Conservation (phyloP, 2,113 vertebrate species). For the Coracopsis vasa region DNA sequence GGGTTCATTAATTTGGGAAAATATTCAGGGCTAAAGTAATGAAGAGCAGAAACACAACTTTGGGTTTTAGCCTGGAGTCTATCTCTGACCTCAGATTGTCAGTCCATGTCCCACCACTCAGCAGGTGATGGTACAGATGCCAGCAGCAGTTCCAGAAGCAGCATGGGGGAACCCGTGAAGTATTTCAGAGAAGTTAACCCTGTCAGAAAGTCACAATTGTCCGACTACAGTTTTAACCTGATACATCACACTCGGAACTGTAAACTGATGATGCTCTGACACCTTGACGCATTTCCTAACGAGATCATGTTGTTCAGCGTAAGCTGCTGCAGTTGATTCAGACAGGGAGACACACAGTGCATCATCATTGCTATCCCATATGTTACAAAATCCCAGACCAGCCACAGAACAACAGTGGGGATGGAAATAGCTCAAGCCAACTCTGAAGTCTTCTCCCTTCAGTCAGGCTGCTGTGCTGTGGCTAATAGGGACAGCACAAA, state of each 20-base stretch:
- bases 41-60: not conserved
- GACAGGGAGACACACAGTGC: too few relatives aligned
- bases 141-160: not conserved
- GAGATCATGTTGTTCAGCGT: not conserved
- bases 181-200: not conserved
- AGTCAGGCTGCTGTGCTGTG: not conserved
- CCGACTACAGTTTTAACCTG: not conserved
- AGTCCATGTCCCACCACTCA: not conserved
- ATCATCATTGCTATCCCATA: not conserved
- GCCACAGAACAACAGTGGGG: not conserved
- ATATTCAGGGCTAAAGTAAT: not conserved
- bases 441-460: not conserved
- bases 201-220: not conserved
- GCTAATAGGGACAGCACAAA: not conserved
- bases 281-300: not conserved
- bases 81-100: not conserved
- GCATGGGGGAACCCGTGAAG: fast-evolving
- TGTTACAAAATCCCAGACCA: not conserved
- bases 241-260: not conserved
- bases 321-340: not conserved
- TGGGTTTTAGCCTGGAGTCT: not conserved
- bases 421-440: not conserved
- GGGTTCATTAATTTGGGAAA: not conserved
- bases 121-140: too few relatives aligned
- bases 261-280: not conserved